These are phyloP conservation scores for Loripinus fragilis DNA, from an alignment of 2,888 invertebrate species.

Conservation along the genomic window DNA sequence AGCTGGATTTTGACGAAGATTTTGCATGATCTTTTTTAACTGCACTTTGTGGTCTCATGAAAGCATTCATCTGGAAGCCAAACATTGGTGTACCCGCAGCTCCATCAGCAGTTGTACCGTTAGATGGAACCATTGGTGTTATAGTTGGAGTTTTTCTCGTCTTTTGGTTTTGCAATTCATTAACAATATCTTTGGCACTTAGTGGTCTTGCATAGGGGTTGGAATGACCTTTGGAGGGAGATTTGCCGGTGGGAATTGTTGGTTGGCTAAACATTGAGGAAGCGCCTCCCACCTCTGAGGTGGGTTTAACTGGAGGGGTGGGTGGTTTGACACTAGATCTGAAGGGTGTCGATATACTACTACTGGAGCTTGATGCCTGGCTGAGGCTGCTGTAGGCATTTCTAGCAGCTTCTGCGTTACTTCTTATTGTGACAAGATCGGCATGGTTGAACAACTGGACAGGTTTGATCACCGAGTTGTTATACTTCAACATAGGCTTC, in stretches of 20 bases:
- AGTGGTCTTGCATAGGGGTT: slow-evolving; percentile 78
- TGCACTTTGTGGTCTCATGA: slow-evolving; percentile 75
- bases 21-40: slow-evolving; percentile 53
- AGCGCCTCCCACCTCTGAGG: slow-evolving; percentile 15
- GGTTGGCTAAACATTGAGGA: background rate
- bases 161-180: slow-evolving; percentile 61
- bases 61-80: slow-evolving; percentile 68
- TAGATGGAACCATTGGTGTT: slow-evolving; percentile 30
- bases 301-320: slow-evolving; percentile 26
- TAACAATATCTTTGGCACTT: slow-evolving; percentile 78
- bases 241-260: background rate
- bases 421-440: slow-evolving; percentile 59
- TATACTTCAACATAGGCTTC: slow-evolving; percentile 76
- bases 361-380: slow-evolving; percentile 54
- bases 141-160: slow-evolving; percentile 58
- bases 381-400: slow-evolving; percentile 64
- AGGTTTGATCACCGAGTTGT: slow-evolving; percentile 68
- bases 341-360: slow-evolving; percentile 59
- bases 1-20: background rate
- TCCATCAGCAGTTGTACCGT: slow-evolving; percentile 29
- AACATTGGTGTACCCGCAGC: slow-evolving; percentile 49
- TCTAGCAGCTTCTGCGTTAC: slow-evolving; percentile 58
- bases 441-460: slow-evolving; percentile 69
- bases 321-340: slow-evolving; percentile 55
- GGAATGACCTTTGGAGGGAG: slow-evolving; percentile 39